A percentile compares a stretch with the other conserved stretches of the same genome.
phyloP scores from a whole-genome alignment of 2,113 vertebrate genomes.

The Gallinago media region DNA sequence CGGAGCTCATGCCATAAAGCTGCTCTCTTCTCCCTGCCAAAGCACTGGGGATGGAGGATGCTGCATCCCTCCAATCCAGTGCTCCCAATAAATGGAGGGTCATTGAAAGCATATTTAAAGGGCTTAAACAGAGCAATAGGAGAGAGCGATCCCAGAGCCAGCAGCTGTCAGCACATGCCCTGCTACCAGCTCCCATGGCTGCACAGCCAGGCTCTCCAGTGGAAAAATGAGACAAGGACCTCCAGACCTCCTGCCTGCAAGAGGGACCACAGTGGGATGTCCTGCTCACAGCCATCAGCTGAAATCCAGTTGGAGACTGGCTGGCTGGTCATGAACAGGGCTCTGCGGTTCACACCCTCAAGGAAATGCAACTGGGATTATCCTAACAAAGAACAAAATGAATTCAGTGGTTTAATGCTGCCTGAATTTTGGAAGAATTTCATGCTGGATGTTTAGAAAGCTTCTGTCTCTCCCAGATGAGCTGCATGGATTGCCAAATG shows the following conservation, averaged over 20 bases:
- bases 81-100: background rate
- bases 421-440: slow-evolving; percentile 26
- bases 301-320: background rate
- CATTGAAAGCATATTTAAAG: background rate
- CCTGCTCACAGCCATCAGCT: background rate
- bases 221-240: background rate
- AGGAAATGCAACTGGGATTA: background rate
- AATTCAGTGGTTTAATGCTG: background rate
- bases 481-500: slow-evolving; percentile 37
- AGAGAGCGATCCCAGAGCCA: background rate
- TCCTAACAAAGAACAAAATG: background rate
- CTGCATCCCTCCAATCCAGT: background rate
- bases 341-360: background rate
- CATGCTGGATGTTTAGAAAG: slow-evolving; percentile 23
- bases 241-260: background rate
- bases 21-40: background rate
- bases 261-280: background rate
- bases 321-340: background rate
- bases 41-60: background rate
- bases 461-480: slow-evolving; percentile 46
- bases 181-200: background rate
- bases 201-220: background rate
- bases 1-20: background rate
- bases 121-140: background rate
- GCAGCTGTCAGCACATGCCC: background rate